phyloP scores from a whole-genome alignment of 2,797 vertebrate species.

The Aplochiton taeniatus region DNA sequence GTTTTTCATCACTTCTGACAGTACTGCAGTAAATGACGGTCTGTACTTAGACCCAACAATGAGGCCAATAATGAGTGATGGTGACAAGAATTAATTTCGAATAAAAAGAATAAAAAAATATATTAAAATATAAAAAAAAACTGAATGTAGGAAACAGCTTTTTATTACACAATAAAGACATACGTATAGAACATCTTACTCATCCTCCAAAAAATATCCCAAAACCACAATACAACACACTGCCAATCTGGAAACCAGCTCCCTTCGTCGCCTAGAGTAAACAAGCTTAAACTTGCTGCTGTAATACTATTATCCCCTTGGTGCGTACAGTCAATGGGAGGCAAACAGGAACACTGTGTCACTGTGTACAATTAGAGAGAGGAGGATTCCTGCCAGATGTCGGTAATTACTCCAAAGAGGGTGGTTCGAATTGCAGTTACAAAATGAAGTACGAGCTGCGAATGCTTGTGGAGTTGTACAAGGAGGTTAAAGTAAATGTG shows the following conservation, averaged over 20 bases:
- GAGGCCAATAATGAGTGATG: no score
- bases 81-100: no score
- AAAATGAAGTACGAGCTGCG: constrained; percentile 41
- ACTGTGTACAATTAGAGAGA: constrained; percentile 41
- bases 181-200: no score
- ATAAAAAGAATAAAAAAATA: no score
- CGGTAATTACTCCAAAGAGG: constrained; percentile 60
- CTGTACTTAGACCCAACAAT: no score
- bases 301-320: constrained; percentile 41
- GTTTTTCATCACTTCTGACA: no score
- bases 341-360: constrained; percentile 44
- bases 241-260: not conserved
- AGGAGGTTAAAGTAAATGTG: constrained; percentile 28
- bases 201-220: no score
- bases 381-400: constrained; percentile 54
- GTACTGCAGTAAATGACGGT: no score
- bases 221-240: no score
- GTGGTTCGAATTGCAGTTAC: constrained; percentile 55
- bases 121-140: no score
- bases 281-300: constrained; percentile 36
- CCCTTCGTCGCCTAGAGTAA: constrained; percentile 23
- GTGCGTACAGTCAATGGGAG: constrained; percentile 30
- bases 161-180: no score
- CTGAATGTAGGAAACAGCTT: no score
- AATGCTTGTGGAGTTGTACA: constrained; percentile 33